Evolutionary conservation across 1,140 invertebrate species (phyloP).

Genomic region (Acromyrmex charruanus): DNA sequence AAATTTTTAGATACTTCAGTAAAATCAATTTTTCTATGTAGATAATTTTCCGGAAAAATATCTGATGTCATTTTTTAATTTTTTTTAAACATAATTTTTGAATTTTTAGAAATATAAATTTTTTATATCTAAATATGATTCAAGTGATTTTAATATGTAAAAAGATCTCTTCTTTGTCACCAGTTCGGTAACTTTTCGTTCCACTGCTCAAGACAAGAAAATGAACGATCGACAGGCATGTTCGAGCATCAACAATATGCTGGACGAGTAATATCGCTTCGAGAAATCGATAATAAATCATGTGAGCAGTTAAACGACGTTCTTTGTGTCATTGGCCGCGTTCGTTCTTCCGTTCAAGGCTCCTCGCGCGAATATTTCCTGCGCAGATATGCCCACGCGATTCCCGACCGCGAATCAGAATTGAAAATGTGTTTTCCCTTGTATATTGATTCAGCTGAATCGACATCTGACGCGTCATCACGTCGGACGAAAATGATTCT

Average conservation of each 20-base stretch:
- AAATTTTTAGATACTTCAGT: no score
- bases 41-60: neutral
- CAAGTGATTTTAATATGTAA: neutral
- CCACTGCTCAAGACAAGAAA: neutral
- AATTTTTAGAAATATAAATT: neutral
- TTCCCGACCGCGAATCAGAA: conserved; percentile 63
- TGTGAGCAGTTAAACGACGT: conserved; percentile 40
- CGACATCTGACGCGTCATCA: conserved; percentile 65
- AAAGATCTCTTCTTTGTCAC: neutral
- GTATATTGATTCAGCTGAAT: conserved; percentile 75
- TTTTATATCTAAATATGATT: neutral
- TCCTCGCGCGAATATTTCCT: conserved; percentile 65
- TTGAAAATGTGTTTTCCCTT: conserved; percentile 69
- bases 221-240: conserved; percentile 38
- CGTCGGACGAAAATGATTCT: conserved; percentile 29
- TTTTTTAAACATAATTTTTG: neutral
- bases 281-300: conserved; percentile 71
- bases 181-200: neutral
- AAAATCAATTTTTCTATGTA: no score
- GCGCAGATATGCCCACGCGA: conserved; percentile 69
- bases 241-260: conserved; percentile 33
- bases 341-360: conserved; percentile 59
- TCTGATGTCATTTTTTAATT: neutral
- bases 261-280: conserved; percentile 43
- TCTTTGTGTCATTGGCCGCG: conserved; percentile 68